Conservation (phyloP, 2,113 vertebrate species). For the Eupsittula cactorum region DNA sequence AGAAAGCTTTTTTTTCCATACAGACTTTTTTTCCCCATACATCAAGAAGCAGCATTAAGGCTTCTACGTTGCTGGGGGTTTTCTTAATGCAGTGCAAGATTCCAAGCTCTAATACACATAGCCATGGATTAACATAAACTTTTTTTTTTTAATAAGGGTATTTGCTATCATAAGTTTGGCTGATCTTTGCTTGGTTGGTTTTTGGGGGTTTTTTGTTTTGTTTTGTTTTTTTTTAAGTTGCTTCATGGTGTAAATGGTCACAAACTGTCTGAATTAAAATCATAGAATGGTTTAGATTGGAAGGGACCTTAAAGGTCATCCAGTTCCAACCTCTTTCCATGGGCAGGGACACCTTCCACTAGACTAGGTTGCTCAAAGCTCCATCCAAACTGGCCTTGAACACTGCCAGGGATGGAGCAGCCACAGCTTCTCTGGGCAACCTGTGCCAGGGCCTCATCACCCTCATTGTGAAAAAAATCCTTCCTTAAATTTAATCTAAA, state of each 20-base stretch:
- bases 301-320: neutral
- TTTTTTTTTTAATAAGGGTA: neutral
- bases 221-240: neutral
- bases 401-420: neutral
- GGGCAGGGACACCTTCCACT: neutral
- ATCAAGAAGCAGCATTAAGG: neutral
- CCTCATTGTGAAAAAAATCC: neutral
- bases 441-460: neutral
- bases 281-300: neutral
- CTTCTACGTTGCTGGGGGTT: neutral
- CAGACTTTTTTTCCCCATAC: accelerated
- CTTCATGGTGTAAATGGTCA: neutral
- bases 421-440: neutral
- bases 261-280: neutral
- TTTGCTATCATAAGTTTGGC: neutral
- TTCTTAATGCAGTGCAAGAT: neutral
- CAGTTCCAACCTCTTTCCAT: neutral
- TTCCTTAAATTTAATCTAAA: neutral
- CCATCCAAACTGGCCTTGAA: neutral
- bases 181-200: neutral
- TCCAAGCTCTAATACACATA: neutral
- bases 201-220: no score
- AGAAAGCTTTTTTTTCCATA: neutral
- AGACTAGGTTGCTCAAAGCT: neutral
- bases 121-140: neutral